Evolutionary conservation across 1,140 invertebrate species (phyloP).

Genomic region (Eupristina koningsbergeri): DNA sequence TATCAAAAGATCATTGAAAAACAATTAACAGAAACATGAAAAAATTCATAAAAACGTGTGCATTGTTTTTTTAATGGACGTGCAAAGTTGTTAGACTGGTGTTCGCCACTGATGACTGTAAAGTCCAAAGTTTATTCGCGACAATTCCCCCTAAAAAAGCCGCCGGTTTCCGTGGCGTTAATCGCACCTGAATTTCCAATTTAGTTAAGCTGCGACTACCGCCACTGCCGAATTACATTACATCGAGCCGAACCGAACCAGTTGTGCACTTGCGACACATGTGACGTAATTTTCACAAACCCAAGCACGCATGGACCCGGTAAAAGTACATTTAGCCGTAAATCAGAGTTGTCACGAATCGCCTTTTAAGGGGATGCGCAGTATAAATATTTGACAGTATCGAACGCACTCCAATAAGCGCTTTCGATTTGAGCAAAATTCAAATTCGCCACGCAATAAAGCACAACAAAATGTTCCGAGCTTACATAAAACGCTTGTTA

Average conservation of each 20-base stretch:
- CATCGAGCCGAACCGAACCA: constrained; percentile 37
- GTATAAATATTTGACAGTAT: neutral
- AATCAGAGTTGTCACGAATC: constrained; percentile 16
- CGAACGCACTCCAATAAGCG: neutral
- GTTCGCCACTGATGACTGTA: neutral
- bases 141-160: constrained; percentile 5
- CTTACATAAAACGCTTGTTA: too few species aligned
- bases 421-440: neutral
- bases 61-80: neutral
- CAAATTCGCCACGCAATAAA: neutral
- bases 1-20: neutral
- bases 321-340: constrained; percentile 1
- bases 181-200: constrained; percentile 16
- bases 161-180: constrained; percentile 12
- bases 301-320: neutral
- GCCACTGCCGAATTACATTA: neutral
- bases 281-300: constrained; percentile 33
- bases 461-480: neutral
- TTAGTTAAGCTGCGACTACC: neutral
- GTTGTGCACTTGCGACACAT: constrained; percentile 42
- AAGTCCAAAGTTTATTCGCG: neutral
- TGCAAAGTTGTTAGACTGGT: neutral
- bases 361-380: constrained; percentile 20
- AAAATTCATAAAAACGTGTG: neutral
- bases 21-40: constrained; percentile 24